Conservation (phyloP, 2,888 invertebrate species). For the Nomada fucata region DNA sequence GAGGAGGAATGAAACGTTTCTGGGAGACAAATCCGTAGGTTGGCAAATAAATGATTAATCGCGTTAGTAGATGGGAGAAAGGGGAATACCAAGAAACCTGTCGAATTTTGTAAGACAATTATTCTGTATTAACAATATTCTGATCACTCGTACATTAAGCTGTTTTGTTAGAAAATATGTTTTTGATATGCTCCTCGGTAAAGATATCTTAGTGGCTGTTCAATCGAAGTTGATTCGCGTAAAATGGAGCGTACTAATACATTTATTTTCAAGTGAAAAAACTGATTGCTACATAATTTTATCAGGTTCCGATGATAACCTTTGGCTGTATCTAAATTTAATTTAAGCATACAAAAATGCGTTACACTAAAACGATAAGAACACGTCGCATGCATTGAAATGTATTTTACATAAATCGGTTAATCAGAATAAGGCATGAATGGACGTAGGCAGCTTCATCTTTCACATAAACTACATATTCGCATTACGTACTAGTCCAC, state of each 20-base stretch:
- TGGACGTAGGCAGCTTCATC: not conserved
- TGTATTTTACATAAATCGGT: not conserved
- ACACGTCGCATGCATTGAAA: not conserved
- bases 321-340: constrained; percentile 4
- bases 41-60: no score
- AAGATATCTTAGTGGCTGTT: not conserved
- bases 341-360: not conserved
- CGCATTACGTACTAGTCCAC: no score
- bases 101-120: no score
- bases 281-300: not conserved
- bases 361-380: not conserved
- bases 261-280: constrained; percentile 7
- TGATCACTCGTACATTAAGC: not conserved
- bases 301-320: constrained; percentile 4
- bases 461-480: not conserved
- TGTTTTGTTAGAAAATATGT: not conserved
- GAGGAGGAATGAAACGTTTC: no score
- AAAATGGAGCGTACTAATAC: not conserved
- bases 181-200: not conserved
- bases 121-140: no score
- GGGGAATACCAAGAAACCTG: no score
- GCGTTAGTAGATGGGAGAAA: no score
- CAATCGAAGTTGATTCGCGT: not conserved
- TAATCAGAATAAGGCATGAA: not conserved
- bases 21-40: no score